phyloP scores from a whole-genome alignment of 2,113 vertebrate species.

The human (Homo sapiens) region DNA sequence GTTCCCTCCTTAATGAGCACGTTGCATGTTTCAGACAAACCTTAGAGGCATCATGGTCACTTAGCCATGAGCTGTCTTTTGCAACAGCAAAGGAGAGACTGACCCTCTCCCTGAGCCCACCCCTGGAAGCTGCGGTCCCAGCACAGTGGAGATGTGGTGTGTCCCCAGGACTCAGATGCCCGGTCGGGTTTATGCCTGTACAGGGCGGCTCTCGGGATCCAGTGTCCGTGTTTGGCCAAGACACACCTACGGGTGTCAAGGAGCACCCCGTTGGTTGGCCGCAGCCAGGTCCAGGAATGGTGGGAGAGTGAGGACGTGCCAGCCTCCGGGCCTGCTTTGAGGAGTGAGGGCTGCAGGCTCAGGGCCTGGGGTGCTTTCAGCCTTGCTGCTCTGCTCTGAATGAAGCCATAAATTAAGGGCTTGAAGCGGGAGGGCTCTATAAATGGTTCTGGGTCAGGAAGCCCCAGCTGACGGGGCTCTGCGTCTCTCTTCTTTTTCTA shows the following conservation, averaged over 20 bases:
- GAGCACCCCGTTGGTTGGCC: neutral
- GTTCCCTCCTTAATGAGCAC: too few relatives aligned
- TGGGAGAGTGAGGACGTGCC: neutral
- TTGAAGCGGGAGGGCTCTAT: neutral
- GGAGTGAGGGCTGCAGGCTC: neutral
- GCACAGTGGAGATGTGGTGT: rapidly evolving
- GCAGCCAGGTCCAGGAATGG: neutral
- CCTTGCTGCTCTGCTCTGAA: rapidly evolving
- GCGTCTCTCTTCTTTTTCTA: too few relatives aligned
- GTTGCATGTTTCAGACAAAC: neutral
- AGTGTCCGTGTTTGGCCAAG: rapidly evolving
- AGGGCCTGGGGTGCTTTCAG: rapidly evolving
- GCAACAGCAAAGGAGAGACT: neutral
- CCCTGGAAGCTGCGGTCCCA: neutral
- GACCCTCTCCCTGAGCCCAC: too few relatives aligned
- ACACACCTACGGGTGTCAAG: neutral
- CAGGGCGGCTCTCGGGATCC: rapidly evolving
- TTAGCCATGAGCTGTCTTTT: too few relatives aligned
- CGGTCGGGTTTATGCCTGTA: rapidly evolving
- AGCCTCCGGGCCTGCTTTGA: neutral
- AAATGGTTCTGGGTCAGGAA: neutral
- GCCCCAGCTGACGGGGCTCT: rapidly evolving
- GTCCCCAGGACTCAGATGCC: neutral
- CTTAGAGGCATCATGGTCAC: neutral
- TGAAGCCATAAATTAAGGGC: rapidly evolving